Conservation (phyloP, 1,140 invertebrate genomes). For the Papilio xuthus region DNA sequence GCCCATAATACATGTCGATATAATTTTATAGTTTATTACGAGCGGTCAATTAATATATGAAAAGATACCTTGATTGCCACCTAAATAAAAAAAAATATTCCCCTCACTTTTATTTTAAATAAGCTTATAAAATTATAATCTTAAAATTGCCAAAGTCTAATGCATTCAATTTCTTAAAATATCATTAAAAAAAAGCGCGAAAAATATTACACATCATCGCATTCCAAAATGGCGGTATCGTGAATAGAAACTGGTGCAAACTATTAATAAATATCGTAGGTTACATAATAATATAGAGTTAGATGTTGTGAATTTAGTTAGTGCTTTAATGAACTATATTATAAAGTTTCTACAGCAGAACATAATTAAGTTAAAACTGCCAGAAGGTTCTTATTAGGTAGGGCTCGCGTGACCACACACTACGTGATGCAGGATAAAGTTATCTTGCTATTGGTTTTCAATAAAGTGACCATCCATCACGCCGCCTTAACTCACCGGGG, state of each 20-base stretch:
- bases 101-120: background rate
- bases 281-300: constrained; percentile 31
- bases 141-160: background rate
- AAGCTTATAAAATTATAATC: background rate
- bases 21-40: constrained; percentile 21
- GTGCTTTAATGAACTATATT: constrained; percentile 7
- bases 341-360: constrained; percentile 34
- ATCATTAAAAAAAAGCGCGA: background rate
- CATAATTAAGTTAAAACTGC: constrained; percentile 50
- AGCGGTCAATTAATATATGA: background rate
- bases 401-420: constrained; percentile 66
- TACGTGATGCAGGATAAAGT: constrained; percentile 50
- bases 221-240: constrained; percentile 26
- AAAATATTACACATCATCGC: constrained; percentile 21
- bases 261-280: constrained; percentile 28
- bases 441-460: constrained; percentile 73
- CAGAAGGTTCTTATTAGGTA: constrained; percentile 42
- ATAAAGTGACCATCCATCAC: constrained; percentile 78
- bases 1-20: constrained; percentile 10
- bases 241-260: constrained; percentile 26
- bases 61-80: background rate
- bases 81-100: background rate
- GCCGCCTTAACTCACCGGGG: constrained; percentile 70
- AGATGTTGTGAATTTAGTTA: constrained; percentile 24
- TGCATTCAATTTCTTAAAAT: background rate